Evolutionary conservation across 2,888 invertebrate genomes (phyloP).

Genomic region (Serripes groenlandicus): DNA sequence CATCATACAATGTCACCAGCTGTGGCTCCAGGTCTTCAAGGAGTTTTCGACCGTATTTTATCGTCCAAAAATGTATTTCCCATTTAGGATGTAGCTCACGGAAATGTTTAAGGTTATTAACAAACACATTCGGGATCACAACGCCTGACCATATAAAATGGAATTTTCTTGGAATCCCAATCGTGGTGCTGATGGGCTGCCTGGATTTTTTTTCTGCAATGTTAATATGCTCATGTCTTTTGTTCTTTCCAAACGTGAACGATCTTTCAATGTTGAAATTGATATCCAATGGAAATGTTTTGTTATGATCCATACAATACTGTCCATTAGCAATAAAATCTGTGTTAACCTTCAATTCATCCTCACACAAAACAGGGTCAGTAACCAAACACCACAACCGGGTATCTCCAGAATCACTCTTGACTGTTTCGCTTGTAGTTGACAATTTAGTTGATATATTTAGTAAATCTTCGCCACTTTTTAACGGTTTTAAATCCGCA

Average conservation of each 20-base stretch:
- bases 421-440: too few species aligned
- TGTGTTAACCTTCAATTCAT: too few species aligned
- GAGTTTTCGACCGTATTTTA: neutral
- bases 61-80: constrained; percentile 11
- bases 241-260: neutral
- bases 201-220: neutral
- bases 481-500: too few species aligned
- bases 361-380: too few species aligned
- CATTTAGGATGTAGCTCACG: neutral
- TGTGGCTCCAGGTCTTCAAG: neutral
- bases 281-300: too few species aligned
- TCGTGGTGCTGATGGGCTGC: neutral
- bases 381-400: too few species aligned
- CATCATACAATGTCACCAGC: neutral
- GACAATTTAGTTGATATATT: too few species aligned
- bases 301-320: too few species aligned
- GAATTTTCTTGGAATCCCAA: neutral
- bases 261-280: constrained; percentile 4
- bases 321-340: too few species aligned
- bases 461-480: too few species aligned
- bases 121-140: neutral
- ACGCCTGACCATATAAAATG: constrained; percentile 1
- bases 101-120: neutral
- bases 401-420: too few species aligned
- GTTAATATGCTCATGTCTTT: neutral